Evolutionary conservation across 2,797 vertebrate species (phyloP), one percentile per base, ranked within the genome.

Genomic region (Rhodeus uyekii): DNA sequence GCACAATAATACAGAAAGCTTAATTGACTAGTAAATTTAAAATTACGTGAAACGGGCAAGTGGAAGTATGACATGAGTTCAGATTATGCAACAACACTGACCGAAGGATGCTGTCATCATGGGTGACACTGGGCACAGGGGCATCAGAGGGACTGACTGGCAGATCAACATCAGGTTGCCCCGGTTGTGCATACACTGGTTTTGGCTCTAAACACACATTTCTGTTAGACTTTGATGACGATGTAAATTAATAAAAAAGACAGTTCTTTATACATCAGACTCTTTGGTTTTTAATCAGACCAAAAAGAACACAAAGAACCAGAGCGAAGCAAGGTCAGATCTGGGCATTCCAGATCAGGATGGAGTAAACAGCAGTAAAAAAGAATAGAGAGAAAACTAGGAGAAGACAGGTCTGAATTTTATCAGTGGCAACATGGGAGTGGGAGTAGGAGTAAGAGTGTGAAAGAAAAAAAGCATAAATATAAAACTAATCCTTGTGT

Each of bases 141-240:
- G 96, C 98, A 78, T 99, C 98, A 63, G 97, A 96, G 1, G 97
- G 98, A 89, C 98, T 99, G 83, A 99, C 97, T 5, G 98, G 98
- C 67, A 99, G 95, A 91, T 99, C 98, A 83, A 99, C 98, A 10
- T 99, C 98, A 72, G 98, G 98, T 85, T 99, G 98, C 50, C 98
- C 98, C 78, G 96, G 96, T 89, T 99, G 98, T 85, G 98, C 97
- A 90, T 98, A 99, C 36, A 99, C 97, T 75, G 98, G 98, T 90
- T 99, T 99, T 87, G 97, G 97, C 90, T 99, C 98, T 99, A 90
- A 19, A 58, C 19, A 74, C 16, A 60, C 19, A 83, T 19, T n/a
- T 9, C 14, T 53, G 42, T 74, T 32, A 75, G 60, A 75, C 34
- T 8, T 34, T 27, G 29, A 34, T 14, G 18, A 58, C 46, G 29